Percentiles rank a stretch among this genome's conserved stretches.
These are phyloP conservation scores for Patella ulyssiponensis DNA, from an alignment of 2,888 invertebrate species.

Conservation along the genomic window DNA sequence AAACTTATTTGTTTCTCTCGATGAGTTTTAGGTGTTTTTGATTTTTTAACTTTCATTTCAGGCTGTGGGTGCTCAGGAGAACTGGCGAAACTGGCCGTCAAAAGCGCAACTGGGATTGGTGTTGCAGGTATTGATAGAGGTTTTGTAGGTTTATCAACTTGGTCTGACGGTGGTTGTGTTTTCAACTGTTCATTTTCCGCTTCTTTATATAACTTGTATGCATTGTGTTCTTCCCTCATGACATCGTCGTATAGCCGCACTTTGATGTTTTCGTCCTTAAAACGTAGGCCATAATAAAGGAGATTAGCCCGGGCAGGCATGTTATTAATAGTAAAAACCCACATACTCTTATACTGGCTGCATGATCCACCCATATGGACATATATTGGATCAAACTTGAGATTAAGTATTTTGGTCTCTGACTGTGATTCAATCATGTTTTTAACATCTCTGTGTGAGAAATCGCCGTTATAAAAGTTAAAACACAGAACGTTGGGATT, in stretches of 20 bases:
- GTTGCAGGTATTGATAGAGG: no score
- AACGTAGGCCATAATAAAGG: conserved; percentile 36
- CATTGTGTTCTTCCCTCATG: conserved; percentile 48
- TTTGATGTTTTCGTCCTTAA: conserved; percentile 37
- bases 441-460: conserved; percentile 42
- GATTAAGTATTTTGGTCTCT: conserved; percentile 30
- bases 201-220: conserved; percentile 42
- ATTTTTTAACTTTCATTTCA: no score
- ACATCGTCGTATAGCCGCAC: conserved; percentile 47
- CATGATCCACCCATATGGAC: conserved; percentile 29
- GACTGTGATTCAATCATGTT: conserved; percentile 39
- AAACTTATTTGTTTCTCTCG: no score
- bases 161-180: no score
- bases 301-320: conserved; percentile 33
- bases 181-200: conserved; percentile 35
- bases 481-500: conserved; percentile 1
- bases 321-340: conserved; percentile 46
- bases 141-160: no score
- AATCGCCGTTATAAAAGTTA: conserved; percentile 14
- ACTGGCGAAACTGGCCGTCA: no score
- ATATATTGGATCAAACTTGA: conserved; percentile 49
- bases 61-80: no score
- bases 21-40: no score
- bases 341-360: conserved; percentile 21
- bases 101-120: no score